These are phyloP conservation scores for Hybognathus amarus DNA, from an alignment of 2,797 vertebrate genomes.

Conservation along the genomic window DNA sequence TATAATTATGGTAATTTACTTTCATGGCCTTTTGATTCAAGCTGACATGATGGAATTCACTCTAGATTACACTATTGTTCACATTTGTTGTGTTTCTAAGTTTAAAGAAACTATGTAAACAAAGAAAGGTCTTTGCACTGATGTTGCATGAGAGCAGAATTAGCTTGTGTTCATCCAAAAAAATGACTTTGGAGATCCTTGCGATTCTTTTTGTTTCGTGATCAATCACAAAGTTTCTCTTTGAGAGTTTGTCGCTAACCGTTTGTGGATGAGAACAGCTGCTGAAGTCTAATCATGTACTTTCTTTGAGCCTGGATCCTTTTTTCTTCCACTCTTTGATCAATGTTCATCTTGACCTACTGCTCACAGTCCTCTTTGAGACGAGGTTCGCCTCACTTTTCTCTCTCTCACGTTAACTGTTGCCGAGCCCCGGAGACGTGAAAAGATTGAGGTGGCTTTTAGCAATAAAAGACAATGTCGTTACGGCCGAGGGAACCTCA, in stretches of 20 bases:
- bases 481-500: not conserved
- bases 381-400: conserved; percentile 68
- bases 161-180: not conserved
- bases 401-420: conserved; percentile 63
- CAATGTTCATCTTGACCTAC: conserved; percentile 70
- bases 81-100: not conserved
- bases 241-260: not conserved
- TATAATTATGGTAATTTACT: conserved; percentile 26
- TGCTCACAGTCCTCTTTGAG: conserved; percentile 63
- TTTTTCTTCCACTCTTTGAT: conserved; percentile 63
- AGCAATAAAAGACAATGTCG: conserved; percentile 6
- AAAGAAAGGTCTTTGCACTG: not conserved
- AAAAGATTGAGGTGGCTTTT: conserved; percentile 51
- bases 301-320: conserved; percentile 53
- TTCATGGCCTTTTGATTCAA: conserved; percentile 22
- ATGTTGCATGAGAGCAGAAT: not conserved
- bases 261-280: not conserved
- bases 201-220: not conserved
- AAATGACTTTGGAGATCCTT: conserved; percentile 1
- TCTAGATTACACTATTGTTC: conserved; percentile 21
- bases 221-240: not conserved
- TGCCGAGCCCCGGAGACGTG: conserved; percentile 59
- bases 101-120: not conserved
- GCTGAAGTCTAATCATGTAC: conserved; percentile 61
- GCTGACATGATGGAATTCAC: not conserved